Percentiles rank a stretch among this genome's conserved stretches.
These are phyloP conservation scores for Agrypnus murinus DNA, from an alignment of 2,888 invertebrate species.

Conservation along the genomic window DNA sequence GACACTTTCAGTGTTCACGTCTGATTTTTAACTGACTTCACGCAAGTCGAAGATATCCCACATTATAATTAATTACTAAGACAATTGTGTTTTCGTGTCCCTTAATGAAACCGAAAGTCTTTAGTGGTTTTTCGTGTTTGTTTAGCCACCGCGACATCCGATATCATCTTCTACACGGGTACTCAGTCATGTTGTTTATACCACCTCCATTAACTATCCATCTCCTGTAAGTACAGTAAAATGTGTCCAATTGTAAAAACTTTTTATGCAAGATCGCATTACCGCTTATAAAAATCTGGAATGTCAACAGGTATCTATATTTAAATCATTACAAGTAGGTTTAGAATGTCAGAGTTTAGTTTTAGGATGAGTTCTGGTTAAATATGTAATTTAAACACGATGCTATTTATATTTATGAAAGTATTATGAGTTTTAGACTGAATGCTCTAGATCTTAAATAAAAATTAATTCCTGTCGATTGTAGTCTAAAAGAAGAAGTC, in stretches of 20 bases:
- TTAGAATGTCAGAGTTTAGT: no score
- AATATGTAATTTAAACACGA: no score
- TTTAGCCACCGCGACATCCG: conserved; percentile 46
- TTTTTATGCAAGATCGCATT: not conserved
- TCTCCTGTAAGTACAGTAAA: not conserved
- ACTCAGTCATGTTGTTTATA: conserved; percentile 45
- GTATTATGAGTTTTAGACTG: no score
- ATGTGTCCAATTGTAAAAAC: not conserved
- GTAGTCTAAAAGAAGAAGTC: no score
- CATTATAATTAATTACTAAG: conserved; percentile 48
- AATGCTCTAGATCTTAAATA: no score
- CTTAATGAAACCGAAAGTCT: conserved; percentile 43
- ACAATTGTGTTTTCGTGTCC: conserved; percentile 44
- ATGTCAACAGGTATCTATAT: no score
- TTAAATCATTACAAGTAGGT: no score
- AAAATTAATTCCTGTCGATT: no score
- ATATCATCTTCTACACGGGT: conserved; percentile 40
- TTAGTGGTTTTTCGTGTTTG: conserved; percentile 56
- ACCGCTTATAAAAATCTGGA: not conserved
- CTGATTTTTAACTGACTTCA: conserved; percentile 29
- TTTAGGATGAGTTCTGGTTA: no score
- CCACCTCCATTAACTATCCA: conserved; percentile 15
- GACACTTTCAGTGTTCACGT: not conserved
- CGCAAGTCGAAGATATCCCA: conserved; percentile 31
- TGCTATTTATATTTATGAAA: no score